Evolutionary conservation across 2,888 invertebrate species (phyloP).

Genomic region (Lycia hirtaria): DNA sequence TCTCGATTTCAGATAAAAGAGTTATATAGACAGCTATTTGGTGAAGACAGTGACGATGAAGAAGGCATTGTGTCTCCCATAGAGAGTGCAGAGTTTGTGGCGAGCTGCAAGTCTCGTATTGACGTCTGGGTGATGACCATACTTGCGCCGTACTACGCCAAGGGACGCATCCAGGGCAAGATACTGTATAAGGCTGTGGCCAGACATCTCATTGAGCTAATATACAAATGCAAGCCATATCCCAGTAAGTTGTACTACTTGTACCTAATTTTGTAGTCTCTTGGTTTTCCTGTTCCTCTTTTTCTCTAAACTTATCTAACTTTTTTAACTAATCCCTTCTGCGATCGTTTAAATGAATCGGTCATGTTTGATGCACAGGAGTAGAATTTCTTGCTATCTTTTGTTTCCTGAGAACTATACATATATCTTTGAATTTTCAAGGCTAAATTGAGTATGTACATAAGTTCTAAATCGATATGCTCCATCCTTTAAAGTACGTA

Average conservation of each 20-base stretch:
- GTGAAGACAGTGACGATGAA: constrained; percentile 82
- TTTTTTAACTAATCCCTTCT: too few relatives aligned
- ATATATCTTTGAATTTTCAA: too few relatives aligned
- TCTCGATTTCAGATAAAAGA: constrained; percentile 74
- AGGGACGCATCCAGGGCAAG: constrained; percentile 85
- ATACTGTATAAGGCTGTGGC: constrained; percentile 86
- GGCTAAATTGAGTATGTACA: too few relatives aligned
- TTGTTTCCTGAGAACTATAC: too few relatives aligned
- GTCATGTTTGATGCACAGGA: too few relatives aligned
- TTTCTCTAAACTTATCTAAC: too few relatives aligned
- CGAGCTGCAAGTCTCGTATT: constrained; percentile 84
- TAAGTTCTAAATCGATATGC: too few relatives aligned
- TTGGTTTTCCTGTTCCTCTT: too few relatives aligned
- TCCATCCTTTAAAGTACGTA: too few relatives aligned
- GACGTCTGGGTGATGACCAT: constrained; percentile 87
- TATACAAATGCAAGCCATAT: constrained; percentile 83
- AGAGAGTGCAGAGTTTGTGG: constrained; percentile 79
- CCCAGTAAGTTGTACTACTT: constrained; percentile 71
- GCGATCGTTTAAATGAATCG: too few relatives aligned
- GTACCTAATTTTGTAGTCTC: too few relatives aligned
- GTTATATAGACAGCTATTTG: constrained; percentile 76
- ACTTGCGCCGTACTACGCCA: constrained; percentile 87
- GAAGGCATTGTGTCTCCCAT: constrained; percentile 82
- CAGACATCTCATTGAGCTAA: constrained; percentile 85
- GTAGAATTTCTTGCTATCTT: too few relatives aligned